Conservation (phyloP, 2,888 invertebrate genomes). For the Imbricaverruca yamaguchii region DNA sequence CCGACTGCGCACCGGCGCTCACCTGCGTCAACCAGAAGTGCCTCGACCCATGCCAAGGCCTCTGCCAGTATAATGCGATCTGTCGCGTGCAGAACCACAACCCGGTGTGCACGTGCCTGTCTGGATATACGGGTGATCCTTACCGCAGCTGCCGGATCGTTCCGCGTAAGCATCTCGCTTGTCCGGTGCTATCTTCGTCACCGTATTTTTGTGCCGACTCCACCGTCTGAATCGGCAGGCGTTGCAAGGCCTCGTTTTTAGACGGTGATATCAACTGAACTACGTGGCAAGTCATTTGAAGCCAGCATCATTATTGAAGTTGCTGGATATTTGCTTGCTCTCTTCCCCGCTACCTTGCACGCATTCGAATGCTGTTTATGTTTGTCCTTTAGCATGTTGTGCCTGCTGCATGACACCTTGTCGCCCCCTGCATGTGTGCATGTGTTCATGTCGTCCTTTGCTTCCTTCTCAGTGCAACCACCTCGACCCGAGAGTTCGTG, state of each 20-base stretch:
- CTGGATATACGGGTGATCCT: constrained; percentile 83
- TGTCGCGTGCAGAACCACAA: constrained; percentile 82
- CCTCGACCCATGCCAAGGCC: constrained; percentile 61
- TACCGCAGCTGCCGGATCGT: constrained; percentile 63
- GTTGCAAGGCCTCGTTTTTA: too few species aligned
- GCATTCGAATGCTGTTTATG: too few species aligned
- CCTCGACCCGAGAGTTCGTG: constrained; percentile 47
- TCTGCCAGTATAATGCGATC: constrained; percentile 46
- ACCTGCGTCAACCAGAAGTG: constrained; percentile 74
- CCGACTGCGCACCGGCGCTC: constrained; percentile 67
- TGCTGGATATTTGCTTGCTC: too few species aligned
- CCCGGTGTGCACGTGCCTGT: constrained; percentile 81
- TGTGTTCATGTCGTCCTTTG: not conserved
- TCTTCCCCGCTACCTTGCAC: too few species aligned
- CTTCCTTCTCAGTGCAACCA: not conserved
- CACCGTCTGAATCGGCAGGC: too few species aligned
- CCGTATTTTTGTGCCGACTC: too few species aligned
- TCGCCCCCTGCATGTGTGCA: not conserved
- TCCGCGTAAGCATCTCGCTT: not conserved
- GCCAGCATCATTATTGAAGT: too few species aligned
- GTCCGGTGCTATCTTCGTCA: too few species aligned
- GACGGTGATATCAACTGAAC: too few species aligned
- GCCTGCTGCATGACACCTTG: not conserved
- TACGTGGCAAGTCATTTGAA: too few species aligned
- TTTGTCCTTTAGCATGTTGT: not conserved